Evolutionary conservation across 2,113 vertebrate genomes (phyloP).

Genomic region (Pristiophorus japonicus): DNA sequence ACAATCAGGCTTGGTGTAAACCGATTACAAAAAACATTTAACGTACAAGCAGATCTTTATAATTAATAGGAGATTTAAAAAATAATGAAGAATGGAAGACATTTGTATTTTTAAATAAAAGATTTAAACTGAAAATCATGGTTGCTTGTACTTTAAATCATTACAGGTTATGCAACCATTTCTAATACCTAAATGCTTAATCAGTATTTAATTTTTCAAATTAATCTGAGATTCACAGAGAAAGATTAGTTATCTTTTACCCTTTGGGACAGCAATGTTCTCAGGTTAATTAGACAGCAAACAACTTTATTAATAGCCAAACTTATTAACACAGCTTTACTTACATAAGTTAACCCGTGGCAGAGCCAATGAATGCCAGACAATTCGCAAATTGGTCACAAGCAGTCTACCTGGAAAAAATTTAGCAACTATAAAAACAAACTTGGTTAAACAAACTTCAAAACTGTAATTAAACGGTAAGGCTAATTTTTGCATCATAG

Average conservation of each 20-base stretch:
- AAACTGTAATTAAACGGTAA: background rate
- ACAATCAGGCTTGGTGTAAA: background rate
- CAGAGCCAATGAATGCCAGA: constrained; percentile 89
- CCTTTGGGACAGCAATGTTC: background rate
- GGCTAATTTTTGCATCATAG: background rate
- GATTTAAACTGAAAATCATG: background rate
- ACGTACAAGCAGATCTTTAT: background rate
- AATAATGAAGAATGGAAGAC: background rate
- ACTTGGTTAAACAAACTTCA: background rate
- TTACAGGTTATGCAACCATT: background rate
- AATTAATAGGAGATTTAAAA: background rate
- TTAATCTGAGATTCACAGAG: background rate
- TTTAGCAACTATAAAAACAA: background rate
- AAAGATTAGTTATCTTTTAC: background rate
- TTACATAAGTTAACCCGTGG: constrained; percentile 86
- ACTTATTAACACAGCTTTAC: constrained; percentile 42
- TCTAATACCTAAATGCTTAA: background rate
- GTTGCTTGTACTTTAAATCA: background rate
- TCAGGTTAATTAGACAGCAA: background rate
- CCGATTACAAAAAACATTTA: background rate
- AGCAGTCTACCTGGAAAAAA: constrained; percentile 66
- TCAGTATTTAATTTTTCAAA: background rate
- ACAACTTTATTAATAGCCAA: background rate
- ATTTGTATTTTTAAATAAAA: background rate
- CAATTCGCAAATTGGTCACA: constrained; percentile 90